phyloP scores from a whole-genome alignment of 2,797 vertebrate species.

The Eurystomus glaucurus region DNA sequence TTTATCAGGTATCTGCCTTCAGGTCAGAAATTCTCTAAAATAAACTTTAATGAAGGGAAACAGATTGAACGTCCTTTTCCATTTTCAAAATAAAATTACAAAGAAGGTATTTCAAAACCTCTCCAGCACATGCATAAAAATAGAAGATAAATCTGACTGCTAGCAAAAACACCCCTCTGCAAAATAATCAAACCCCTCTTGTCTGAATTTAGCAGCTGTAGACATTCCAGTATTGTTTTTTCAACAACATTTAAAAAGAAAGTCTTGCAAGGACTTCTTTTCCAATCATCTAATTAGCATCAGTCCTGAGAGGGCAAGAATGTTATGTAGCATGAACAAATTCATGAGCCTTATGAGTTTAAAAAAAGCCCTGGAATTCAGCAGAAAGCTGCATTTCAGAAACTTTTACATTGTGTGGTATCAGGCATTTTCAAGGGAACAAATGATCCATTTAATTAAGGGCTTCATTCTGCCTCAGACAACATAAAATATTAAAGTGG shows the following conservation, averaged over 20 bases:
- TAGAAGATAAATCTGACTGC: not conserved
- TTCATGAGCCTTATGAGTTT: slow-evolving; percentile 19
- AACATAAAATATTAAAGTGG: slow-evolving; percentile 58
- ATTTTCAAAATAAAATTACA: not conserved
- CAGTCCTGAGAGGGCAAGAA: slow-evolving; percentile 18
- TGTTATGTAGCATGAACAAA: slow-evolving; percentile 42
- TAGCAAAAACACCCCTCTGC: not conserved
- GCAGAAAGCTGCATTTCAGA: slow-evolving; percentile 41
- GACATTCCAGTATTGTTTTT: slow-evolving; percentile 10
- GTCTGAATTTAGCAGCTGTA: not conserved
- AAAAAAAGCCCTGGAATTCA: not conserved
- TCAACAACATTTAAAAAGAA: slow-evolving; percentile 11
- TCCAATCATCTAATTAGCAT: slow-evolving; percentile 32
- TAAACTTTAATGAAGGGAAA: not conserved
- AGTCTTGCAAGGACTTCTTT: slow-evolving; percentile 13
- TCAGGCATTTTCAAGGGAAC: slow-evolving; percentile 45
- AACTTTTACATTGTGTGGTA: slow-evolving; percentile 15
- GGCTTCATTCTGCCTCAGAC: slow-evolving; percentile 40
- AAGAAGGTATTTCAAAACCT: slow-evolving; percentile 15
- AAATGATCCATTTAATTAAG: slow-evolving; percentile 67
- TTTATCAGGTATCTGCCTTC: slow-evolving; percentile 13
- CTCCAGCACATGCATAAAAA: not conserved
- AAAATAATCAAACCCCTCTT: not conserved
- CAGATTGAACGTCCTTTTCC: not conserved
- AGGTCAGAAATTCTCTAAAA: slow-evolving; percentile 21